Percentiles rank a stretch among this genome's conserved stretches.
Evolutionary conservation across 2,113 vertebrate genomes (phyloP).

Genomic region (Erinaceus europaeus): DNA sequence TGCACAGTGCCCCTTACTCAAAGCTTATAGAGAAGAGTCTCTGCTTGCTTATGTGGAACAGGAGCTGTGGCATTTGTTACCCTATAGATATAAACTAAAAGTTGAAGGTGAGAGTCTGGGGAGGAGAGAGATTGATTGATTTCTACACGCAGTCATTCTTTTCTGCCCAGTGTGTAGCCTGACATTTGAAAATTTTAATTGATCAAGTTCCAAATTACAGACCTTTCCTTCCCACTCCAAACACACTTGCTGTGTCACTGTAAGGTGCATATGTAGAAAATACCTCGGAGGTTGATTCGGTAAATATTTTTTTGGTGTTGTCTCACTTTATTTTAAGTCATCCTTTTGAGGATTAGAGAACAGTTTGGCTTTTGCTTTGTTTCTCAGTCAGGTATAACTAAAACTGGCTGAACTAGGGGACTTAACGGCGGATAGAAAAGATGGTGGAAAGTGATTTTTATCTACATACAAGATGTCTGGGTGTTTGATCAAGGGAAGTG

Average conservation of each 20-base stretch:
- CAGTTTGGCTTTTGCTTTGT: background rate
- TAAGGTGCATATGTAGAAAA: conserved; percentile 61
- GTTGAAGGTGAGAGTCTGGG: background rate
- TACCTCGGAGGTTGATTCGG: conserved; percentile 55
- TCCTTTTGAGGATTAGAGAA: background rate
- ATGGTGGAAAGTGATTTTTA: conserved; percentile 25
- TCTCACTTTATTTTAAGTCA: conserved; percentile 20
- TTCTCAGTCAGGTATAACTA: background rate
- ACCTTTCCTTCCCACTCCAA: conserved; percentile 35
- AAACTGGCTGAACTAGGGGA: background rate
- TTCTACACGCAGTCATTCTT: conserved; percentile 48
- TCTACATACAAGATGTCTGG: background rate
- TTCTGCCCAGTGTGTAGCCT: conserved; percentile 61
- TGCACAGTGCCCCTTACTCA: conserved; percentile 73
- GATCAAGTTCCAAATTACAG: conserved; percentile 61
- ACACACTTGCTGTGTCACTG: conserved; percentile 15
- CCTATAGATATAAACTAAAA: conserved; percentile 77
- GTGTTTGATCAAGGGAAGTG: conserved; percentile 3
- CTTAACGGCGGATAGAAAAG: background rate
- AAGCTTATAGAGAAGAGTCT: conserved; percentile 71
- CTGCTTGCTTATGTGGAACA: conserved; percentile 68
- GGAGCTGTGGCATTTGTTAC: conserved; percentile 76
- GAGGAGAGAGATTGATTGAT: conserved; percentile 22
- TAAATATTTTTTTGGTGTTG: background rate
- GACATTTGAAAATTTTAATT: conserved; percentile 32